phyloP scores from a whole-genome alignment of 2,797 vertebrate genomes.

The Lacerta agilis region DNA sequence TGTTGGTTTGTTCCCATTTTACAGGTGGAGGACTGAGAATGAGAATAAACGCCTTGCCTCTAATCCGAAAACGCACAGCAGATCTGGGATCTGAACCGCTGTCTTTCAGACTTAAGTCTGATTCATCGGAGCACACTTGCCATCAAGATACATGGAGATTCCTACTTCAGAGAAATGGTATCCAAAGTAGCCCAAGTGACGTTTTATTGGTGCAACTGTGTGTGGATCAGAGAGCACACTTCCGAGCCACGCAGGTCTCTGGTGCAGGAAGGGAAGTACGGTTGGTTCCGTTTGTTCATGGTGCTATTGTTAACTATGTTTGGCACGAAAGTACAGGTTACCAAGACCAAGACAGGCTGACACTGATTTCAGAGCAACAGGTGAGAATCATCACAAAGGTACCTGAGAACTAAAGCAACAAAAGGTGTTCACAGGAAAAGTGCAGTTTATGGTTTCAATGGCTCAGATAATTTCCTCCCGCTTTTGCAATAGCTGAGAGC shows the following conservation, averaged over 20 bases:
- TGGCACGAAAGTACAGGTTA: background rate
- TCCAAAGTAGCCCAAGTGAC: background rate
- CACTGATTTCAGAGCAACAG: background rate
- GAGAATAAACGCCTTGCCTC: background rate
- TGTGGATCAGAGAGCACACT: background rate
- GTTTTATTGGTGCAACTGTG: background rate
- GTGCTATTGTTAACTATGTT: no score
- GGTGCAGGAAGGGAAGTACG: background rate
- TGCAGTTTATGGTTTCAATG: background rate
- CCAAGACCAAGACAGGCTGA: background rate
- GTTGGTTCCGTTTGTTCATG: background rate
- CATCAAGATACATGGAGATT: background rate
- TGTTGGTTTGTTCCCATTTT: background rate
- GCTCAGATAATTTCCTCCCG: no score
- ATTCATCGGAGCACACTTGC: background rate
- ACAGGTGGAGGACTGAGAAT: background rate
- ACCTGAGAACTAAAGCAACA: background rate
- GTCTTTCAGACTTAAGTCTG: background rate
- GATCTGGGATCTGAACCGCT: background rate
- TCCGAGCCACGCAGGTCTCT: background rate
- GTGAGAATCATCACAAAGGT: background rate
- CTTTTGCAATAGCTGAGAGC: background rate
- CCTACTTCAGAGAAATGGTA: background rate
- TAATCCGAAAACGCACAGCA: background rate
- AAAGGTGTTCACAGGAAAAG: background rate